Evolutionary conservation across 2,888 invertebrate species (phyloP), one percentile per base, ranked within the genome.

Genomic region (Calliopum simillimum): DNA sequence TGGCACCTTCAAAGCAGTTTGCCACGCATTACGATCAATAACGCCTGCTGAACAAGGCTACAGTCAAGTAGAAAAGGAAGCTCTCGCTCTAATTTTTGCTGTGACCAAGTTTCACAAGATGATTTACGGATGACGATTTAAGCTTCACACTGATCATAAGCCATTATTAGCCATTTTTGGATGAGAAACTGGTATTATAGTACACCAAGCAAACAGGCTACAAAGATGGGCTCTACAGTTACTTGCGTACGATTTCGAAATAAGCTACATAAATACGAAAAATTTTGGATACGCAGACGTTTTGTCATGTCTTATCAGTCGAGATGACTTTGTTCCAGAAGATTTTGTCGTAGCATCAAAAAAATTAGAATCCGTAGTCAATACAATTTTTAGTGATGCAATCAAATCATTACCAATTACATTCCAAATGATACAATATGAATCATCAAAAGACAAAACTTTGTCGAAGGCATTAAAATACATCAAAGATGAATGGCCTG

Each of bases 11-110:
- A 75, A 78, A 74, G 79, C 79, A 13, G 75, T 82, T 14, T 75
- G 74, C 12, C 81, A 77, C 74, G 79, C 81, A 8, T 79, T 82
- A 16, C 71, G 79, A 58, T 76, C 78, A 4, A 71, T 85, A 21
- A 80, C 76, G 19, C 56, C 44, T 41, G 71, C 80, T 11, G 82
- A 85, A 71, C 71, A 75, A 49, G 76, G 78, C 16, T 84, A 84
- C 72, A 75, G 80, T n/a, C 81, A 83, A 72, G 76, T 80, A 4
- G 79, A 84, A 64, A 77, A 79, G 71, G 82, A 84, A 73, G 84
- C 79, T 19, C 73, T 82, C 8, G 77, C 79, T 25, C 70, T 82
- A 14, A 74, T 79, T 16, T 84, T 77, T 70, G 81, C 77, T 8
- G 76, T 81, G 11, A 79, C 76, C 49, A 79, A 78, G 71, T 84